Percentiles rank a stretch among this genome's conserved stretches.
phyloP scores from a whole-genome alignment of 2,888 invertebrate species.

The Dione vanillae region DNA sequence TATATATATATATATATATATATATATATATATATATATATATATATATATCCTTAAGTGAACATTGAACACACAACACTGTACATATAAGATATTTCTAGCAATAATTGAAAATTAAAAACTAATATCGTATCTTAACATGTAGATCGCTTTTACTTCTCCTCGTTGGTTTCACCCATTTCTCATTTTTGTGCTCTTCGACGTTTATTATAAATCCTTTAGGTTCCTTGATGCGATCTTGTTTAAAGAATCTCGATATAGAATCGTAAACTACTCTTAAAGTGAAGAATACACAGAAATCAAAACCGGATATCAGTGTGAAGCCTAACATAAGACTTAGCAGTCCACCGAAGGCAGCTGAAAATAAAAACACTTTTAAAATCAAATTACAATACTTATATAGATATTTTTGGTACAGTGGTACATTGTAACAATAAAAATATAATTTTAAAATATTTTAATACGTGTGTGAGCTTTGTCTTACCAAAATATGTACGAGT shows the following conservation, averaged over 20 bases:
- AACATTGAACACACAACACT: too few relatives aligned
- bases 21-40: too few relatives aligned
- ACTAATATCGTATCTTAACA: constrained; percentile 27
- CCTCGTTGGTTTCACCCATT: constrained; percentile 25
- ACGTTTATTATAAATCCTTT: constrained; percentile 39
- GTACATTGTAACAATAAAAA: too few relatives aligned
- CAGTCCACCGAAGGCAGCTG: constrained; percentile 89
- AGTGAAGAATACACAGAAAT: constrained; percentile 86
- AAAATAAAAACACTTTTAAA: constrained; percentile 53
- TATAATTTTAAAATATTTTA: too few relatives aligned
- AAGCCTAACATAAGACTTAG: constrained; percentile 88
- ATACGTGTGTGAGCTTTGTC: too few relatives aligned
- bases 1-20: too few relatives aligned
- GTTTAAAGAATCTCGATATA: constrained; percentile 17
- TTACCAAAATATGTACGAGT: too few relatives aligned
- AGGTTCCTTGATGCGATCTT: neutral
- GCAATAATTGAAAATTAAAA: neutral
- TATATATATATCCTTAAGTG: too few relatives aligned
- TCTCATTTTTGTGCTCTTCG: constrained; percentile 33
- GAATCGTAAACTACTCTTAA: constrained; percentile 78
- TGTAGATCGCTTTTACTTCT: constrained; percentile 5
- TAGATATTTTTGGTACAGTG: neutral
- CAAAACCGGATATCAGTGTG: constrained; percentile 87
- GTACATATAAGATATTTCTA: too few relatives aligned
- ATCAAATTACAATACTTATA: neutral